A percentile compares a stretch with the other conserved stretches of the same genome.
Evolutionary conservation across 2,113 vertebrate genomes (phyloP).

Genomic region (Chloropsis hardwickii): DNA sequence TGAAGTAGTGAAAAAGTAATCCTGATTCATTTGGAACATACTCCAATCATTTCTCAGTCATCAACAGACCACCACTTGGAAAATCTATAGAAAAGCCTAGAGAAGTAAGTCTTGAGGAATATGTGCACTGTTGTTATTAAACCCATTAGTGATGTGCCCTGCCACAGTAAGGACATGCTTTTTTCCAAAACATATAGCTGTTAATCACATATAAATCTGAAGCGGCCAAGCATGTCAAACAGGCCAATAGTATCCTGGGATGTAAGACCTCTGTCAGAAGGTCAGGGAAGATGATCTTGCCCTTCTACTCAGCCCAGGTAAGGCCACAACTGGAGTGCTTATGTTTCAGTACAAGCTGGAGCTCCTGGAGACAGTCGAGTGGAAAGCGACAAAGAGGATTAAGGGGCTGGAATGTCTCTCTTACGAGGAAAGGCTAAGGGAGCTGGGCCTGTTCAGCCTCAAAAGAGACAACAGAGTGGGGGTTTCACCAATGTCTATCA

Average conservation of each 20-base stretch:
- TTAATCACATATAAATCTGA: background rate
- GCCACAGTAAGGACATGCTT: background rate
- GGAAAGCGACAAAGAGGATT: background rate
- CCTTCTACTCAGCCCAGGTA: too few relatives aligned
- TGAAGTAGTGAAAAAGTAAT: background rate
- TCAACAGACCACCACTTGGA: background rate
- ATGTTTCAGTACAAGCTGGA: too few relatives aligned
- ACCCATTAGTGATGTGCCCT: background rate
- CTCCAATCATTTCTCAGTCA: background rate
- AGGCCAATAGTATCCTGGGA: background rate
- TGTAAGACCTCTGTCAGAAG: background rate
- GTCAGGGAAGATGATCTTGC: background rate
- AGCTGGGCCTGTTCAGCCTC: background rate
- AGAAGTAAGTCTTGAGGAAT: background rate
- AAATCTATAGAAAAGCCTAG: background rate
- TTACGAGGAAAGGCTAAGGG: rapidly evolving
- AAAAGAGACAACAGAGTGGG: background rate
- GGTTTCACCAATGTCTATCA: background rate
- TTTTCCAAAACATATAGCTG: background rate
- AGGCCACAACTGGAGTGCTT: background rate
- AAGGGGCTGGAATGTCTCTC: background rate
- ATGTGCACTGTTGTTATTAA: background rate
- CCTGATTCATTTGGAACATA: background rate
- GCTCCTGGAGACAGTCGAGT: background rate
- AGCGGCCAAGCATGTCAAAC: background rate